phyloP scores from a whole-genome alignment of 1,140 invertebrate species.

The Conus betulinus region DNA sequence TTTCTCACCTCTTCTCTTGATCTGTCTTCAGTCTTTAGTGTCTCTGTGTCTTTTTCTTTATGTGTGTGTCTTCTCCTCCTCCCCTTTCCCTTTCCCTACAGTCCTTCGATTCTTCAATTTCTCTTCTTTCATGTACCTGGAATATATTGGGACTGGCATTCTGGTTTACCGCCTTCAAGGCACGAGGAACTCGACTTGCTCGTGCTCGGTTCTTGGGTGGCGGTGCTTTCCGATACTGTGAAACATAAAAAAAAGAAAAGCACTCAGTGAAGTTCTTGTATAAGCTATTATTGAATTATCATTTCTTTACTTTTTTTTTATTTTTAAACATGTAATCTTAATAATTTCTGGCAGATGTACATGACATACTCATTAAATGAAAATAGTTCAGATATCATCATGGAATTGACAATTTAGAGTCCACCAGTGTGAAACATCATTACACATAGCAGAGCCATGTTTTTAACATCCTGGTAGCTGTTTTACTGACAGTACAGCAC shows the following conservation, averaged over 20 bases:
- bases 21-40: not conserved
- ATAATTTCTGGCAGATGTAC: too few species aligned
- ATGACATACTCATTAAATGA: too few species aligned
- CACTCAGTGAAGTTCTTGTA: too few species aligned
- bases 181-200: conserved; percentile 47
- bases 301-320: not conserved
- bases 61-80: not conserved
- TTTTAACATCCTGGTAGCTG: too few species aligned
- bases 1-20: not conserved
- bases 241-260: conserved; percentile 12
- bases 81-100: not conserved
- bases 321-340: not conserved
- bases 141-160: conserved; percentile 14
- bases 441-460: too few species aligned
- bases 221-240: conserved; percentile 57
- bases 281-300: too few species aligned
- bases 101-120: not conserved
- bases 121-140: conserved; percentile 1
- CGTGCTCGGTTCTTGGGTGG: conserved; percentile 63
- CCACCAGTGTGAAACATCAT: too few species aligned
- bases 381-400: too few species aligned
- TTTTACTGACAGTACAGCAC: too few species aligned
- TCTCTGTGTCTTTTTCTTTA: not conserved
- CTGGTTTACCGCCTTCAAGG: not conserved
- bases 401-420: too few species aligned